Base-by-base conservation (phyloP, 2,797 vertebrate genomes). In the Pseudochirops cupreus region DNA sequence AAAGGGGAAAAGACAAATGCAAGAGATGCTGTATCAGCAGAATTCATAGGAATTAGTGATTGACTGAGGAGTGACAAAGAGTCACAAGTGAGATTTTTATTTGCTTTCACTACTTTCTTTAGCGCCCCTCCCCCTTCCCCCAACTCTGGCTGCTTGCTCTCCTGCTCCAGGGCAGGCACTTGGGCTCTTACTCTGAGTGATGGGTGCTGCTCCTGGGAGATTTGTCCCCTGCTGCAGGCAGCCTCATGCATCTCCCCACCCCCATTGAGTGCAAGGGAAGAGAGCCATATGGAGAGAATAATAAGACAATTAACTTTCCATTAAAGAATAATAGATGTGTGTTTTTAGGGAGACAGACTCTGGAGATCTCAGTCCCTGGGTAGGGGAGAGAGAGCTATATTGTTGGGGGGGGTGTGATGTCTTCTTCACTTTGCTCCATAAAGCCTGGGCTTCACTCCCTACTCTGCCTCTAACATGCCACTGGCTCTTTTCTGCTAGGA, bases 291-390 rank as follows among this genome's bases (percentile, higher is more conserved):
- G 98, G 98, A 98, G 97, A 98, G 98, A 98, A 98, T 98, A 98
- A 98, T 97, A 99, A 98, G 98, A 98, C 98, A 98, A 99, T 99
- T 98, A 99, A 98, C 98, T 98, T 98, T 98, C 97, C 98, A 98
- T 99, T 99, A 99, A 98, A 98, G 98, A 98, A 98, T 98, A 98
- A 99, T 98, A 98, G 98, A 98, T 98, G 97, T 98, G 97, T 98
- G 98, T 98, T 99, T 98, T 99, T 98, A 98, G 98, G 97, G 97
- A 98, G 97, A 97, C 96, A 93, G 98, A 97, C 74, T 96, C 98
- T 98, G 98, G 98, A 97, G 96, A 98, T 98, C 96, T 98, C 95
- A 93, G 97, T 97, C 97, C 98, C 97, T 98, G 59, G 94, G 98
- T 97, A 97, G 96, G 0, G 9, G 67, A 93, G 97, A 97, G 94